These are phyloP conservation scores for Poeciliopsis turrubarensis DNA, from an alignment of 2,113 vertebrate genomes.

Conservation along the genomic window DNA sequence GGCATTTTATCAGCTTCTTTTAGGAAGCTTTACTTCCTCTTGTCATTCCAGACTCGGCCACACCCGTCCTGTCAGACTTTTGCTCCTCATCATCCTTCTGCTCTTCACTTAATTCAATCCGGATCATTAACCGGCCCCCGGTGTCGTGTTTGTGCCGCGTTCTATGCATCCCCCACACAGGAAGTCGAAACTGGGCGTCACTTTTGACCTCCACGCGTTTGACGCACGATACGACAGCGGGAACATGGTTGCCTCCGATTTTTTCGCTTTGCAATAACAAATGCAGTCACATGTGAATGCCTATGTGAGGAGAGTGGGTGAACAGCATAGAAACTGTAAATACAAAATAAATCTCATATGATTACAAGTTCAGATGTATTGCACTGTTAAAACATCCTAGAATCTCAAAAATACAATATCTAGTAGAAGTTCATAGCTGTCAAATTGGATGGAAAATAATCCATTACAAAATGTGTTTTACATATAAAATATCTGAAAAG, in stretches of 20 bases:
- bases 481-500: background rate
- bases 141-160: background rate
- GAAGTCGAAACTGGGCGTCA: background rate
- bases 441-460: background rate
- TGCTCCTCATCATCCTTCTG: background rate
- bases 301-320: background rate
- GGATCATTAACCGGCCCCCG: slow-evolving; percentile 1
- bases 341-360: background rate
- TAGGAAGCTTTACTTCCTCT: background rate
- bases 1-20: background rate
- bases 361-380: background rate
- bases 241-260: background rate
- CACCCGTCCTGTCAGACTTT: background rate
- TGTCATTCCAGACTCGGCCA: background rate
- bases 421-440: background rate
- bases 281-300: background rate
- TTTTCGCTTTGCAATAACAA: background rate
- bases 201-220: background rate
- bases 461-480: background rate
- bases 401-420: background rate
- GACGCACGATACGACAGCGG: background rate
- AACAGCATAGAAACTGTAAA: background rate
- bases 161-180: background rate
- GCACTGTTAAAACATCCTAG: background rate
- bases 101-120: background rate